Evolutionary conservation across 2,888 invertebrate genomes (phyloP), one percentile per base, ranked within the genome.

Genomic region (Microdon myrmicae): DNA sequence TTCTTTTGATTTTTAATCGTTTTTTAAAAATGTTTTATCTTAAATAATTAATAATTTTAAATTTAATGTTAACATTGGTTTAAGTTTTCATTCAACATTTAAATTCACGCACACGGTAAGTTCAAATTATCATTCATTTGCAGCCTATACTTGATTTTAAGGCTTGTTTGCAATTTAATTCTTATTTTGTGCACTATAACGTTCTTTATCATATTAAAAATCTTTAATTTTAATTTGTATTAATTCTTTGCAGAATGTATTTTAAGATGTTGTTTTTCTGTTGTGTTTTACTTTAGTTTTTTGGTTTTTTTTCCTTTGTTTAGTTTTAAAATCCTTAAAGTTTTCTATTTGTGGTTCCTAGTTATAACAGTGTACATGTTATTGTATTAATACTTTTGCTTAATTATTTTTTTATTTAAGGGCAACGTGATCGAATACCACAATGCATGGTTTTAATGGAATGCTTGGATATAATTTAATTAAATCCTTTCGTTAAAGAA

Each of bases 11-110:
- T 67, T 59, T 67, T 51, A 49, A 53, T 47, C 49, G 68, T 58
- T 45, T 54, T 68, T 71, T 69, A 70, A 70, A 69, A 70, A 69
- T 68, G 61, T 64, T 53, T 67, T 67, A 68, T 56, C 56, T 60
- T 67, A 60, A 67, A 60, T 67, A 56, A 56, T 68, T 60, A 60
- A 47, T 67, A 55, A 67, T 67, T 53, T 68, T 60, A 68, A 60
- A 59, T 67, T 68, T 67, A 68, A 68, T 68, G 68, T 68, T 68
- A 68, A 68, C 68, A 68, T 67, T 68, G 51, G 68, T 68, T 67
- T 67, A 60, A 64, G 58, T 56, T 67, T 54, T 61, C 55, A 67
- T 61, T 67, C 49, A 60, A 59, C 41, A 54, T 54, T 44, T 44
- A 55, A 45, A 37, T 56, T 56, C 51, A 55, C 43, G 47, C 67